These are phyloP conservation scores for Bombyx mandarina DNA, from an alignment of 1,140 invertebrate species.

Conservation along the genomic window DNA sequence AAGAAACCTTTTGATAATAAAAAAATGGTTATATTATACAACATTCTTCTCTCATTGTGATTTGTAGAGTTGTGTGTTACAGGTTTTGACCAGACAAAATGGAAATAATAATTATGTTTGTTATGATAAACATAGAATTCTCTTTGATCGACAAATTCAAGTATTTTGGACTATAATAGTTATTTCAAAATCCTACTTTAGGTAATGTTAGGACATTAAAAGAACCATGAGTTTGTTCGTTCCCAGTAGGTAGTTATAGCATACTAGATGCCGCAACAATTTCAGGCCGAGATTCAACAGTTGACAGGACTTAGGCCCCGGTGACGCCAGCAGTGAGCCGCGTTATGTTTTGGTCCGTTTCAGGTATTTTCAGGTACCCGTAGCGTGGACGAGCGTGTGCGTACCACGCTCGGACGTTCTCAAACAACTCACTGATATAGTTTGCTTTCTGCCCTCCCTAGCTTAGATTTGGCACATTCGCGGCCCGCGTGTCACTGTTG, in stretches of 20 bases:
- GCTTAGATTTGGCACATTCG: slow-evolving; percentile 72
- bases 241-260: slow-evolving; percentile 19
- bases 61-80: too few species aligned
- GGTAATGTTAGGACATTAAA: too few species aligned
- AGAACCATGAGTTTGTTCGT: too few species aligned
- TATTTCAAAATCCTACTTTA: too few species aligned
- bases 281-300: slow-evolving; percentile 69
- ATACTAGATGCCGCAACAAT: slow-evolving; percentile 46
- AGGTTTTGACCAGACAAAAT: too few species aligned
- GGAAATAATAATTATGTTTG: too few species aligned
- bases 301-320: slow-evolving; percentile 65
- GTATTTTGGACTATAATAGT: too few species aligned
- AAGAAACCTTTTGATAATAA: too few species aligned
- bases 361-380: slow-evolving; percentile 68
- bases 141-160: too few species aligned
- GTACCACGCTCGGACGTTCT: slow-evolving; percentile 44
- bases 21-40: too few species aligned
- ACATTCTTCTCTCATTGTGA: too few species aligned
- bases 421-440: slow-evolving; percentile 69
- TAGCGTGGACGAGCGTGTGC: slow-evolving; percentile 48
- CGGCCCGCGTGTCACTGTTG: slow-evolving; percentile 72
- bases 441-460: slow-evolving; percentile 73
- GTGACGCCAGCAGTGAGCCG: slow-evolving; percentile 60
- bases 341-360: slow-evolving; percentile 61
- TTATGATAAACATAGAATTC: too few species aligned